Percentiles rank a stretch among this genome's conserved stretches.
These are phyloP conservation scores for Aphodius granarius DNA, from an alignment of 2,888 invertebrate species.

Conservation along the genomic window DNA sequence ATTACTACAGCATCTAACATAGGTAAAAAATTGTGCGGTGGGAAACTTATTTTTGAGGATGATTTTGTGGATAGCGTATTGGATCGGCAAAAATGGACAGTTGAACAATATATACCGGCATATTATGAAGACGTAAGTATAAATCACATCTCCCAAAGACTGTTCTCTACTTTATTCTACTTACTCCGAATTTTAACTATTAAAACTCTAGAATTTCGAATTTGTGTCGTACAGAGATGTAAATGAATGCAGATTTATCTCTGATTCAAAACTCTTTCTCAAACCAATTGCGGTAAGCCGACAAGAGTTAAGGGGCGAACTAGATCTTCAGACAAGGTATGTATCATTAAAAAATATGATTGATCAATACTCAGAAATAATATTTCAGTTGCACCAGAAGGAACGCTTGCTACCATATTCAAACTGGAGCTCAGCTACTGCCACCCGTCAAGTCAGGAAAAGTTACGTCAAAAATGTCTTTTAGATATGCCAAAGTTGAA, in stretches of 20 bases:
- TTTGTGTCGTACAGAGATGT: slow-evolving; percentile 66
- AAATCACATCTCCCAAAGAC: neutral
- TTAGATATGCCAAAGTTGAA: slow-evolving; percentile 57
- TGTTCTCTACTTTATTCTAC: too few species aligned
- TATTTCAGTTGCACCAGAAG: slow-evolving; percentile 20
- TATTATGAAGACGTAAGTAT: slow-evolving; percentile 23
- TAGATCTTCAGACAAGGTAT: slow-evolving; percentile 31
- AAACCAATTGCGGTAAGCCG: slow-evolving; percentile 51
- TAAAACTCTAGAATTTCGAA: slow-evolving; percentile 59
- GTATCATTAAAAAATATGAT: neutral
- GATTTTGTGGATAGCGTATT: slow-evolving; percentile 56
- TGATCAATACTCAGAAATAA: neutral
- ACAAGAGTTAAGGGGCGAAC: slow-evolving; percentile 24
- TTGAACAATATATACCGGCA: slow-evolving; percentile 61
- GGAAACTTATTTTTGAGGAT: slow-evolving; percentile 63
- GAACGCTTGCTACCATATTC: slow-evolving; percentile 2
- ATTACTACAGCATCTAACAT: slow-evolving; percentile 1
- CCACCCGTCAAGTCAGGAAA: slow-evolving; percentile 56
- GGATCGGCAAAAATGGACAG: slow-evolving; percentile 57
- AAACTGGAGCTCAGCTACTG: slow-evolving; percentile 40
- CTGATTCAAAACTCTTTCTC: slow-evolving; percentile 59
- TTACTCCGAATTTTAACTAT: neutral
- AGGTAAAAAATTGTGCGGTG: slow-evolving; percentile 23
- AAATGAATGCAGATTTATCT: slow-evolving; percentile 56
- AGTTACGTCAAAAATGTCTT: slow-evolving; percentile 53